Percentiles rank a stretch among this genome's conserved stretches.
Evolutionary conservation across 2,797 vertebrate genomes (phyloP).

Genomic region (Pagetopsis macropterus): DNA sequence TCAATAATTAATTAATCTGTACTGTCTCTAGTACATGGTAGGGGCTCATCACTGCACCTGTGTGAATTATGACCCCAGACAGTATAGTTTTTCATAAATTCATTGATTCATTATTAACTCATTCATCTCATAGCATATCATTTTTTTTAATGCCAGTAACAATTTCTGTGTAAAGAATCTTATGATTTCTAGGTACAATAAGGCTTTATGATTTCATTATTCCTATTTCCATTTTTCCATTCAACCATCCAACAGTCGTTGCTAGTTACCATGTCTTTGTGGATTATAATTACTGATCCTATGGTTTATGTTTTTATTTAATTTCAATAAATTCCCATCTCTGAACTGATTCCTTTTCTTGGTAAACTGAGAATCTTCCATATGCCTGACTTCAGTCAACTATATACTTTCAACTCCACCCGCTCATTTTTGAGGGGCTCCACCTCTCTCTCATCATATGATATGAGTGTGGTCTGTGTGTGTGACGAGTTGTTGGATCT

Average conservation of each 20-base stretch:
- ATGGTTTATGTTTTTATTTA: neutral
- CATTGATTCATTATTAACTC: neutral
- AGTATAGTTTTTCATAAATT: neutral
- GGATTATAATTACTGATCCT: neutral
- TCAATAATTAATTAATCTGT: neutral
- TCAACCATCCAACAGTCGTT: neutral
- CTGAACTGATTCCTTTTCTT: neutral
- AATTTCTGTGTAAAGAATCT: neutral
- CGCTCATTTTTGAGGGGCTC: neutral
- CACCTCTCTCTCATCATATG: neutral
- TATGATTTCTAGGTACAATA: neutral
- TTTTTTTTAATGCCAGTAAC: neutral
- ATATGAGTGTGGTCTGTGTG: constrained; percentile 3
- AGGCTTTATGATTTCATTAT: neutral
- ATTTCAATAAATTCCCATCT: neutral
- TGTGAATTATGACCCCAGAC: neutral
- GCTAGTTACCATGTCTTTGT: neutral
- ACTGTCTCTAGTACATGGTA: neutral
- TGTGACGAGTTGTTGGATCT: constrained; percentile 19
- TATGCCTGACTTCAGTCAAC: neutral
- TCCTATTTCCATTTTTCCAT: neutral
- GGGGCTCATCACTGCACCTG: neutral
- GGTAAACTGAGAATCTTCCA: too few relatives aligned
- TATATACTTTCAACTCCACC: neutral
- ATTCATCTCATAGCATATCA: too few relatives aligned